phyloP scores from a whole-genome alignment of 2,888 invertebrate genomes.

The Cyrtodaria siliqua region DNA sequence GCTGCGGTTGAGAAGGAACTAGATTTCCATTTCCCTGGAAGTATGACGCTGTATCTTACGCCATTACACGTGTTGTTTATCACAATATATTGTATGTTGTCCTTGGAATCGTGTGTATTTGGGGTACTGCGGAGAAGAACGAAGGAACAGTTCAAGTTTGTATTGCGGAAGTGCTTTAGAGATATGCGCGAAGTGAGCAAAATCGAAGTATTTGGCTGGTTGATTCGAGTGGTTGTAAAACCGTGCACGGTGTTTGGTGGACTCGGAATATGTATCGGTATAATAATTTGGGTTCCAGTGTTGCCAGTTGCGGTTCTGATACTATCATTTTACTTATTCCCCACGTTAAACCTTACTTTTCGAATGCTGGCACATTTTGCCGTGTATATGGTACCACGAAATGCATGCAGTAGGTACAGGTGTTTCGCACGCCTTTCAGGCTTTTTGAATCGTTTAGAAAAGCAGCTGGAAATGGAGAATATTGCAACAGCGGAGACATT shows the following conservation, averaged over 20 bases:
- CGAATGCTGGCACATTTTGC: constrained; percentile 74
- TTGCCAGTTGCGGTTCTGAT: constrained; percentile 72
- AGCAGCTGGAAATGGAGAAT: constrained; percentile 34
- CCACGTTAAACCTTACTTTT: constrained; percentile 77
- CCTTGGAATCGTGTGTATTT: constrained; percentile 71
- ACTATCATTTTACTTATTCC: constrained; percentile 78
- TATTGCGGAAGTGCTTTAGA: constrained; percentile 72
- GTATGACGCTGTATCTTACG: constrained; percentile 75
- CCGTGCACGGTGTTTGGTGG: constrained; percentile 80
- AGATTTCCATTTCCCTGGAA: constrained; percentile 72
- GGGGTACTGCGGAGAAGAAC: constrained; percentile 65
- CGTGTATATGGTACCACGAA: constrained; percentile 68
- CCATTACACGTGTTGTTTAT: constrained; percentile 81
- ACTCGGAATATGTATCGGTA: constrained; percentile 74
- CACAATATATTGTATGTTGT: constrained; percentile 76
- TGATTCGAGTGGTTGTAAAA: constrained; percentile 70
- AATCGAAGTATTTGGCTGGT: constrained; percentile 64
- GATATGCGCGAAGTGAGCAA: constrained; percentile 72
- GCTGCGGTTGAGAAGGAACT: constrained; percentile 48
- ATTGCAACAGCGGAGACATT: constrained; percentile 54
- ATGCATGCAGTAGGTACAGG: constrained; percentile 18
- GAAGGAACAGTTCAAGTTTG: constrained; percentile 67
- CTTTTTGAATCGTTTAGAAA: constrained; percentile 19
- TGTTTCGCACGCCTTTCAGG: constrained; percentile 9
- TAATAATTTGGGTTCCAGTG: constrained; percentile 73